These are phyloP conservation scores for Liposcelis brunnea DNA, from an alignment of 2,888 invertebrate genomes.

Conservation along the genomic window DNA sequence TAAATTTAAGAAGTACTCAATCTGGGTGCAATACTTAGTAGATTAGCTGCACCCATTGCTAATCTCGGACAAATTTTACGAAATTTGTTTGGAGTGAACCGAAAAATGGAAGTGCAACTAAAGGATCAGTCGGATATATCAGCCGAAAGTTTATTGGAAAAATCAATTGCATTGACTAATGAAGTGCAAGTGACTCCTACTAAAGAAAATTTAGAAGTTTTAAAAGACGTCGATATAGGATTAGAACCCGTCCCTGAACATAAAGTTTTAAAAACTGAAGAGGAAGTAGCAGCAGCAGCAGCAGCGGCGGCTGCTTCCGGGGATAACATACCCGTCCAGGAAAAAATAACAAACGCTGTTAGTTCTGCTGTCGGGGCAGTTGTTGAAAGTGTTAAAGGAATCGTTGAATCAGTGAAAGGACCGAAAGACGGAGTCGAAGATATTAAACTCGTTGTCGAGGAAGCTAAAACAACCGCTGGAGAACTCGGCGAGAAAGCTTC, in stretches of 20 bases:
- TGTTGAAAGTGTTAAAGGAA: slow-evolving; percentile 3
- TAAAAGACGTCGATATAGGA: not conserved
- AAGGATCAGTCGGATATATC: not conserved
- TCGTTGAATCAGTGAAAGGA: slow-evolving; percentile 1
- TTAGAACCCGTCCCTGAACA: slow-evolving; percentile 1
- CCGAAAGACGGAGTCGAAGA: not conserved
- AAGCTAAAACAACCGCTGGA: too few relatives aligned
- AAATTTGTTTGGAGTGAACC: too few relatives aligned
- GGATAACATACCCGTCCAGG: not conserved
- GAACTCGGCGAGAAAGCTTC: too few relatives aligned
- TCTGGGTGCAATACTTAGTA: too few relatives aligned
- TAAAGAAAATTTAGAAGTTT: not conserved
- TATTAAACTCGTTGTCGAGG: not conserved
- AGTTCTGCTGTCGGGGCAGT: slow-evolving; percentile 5
- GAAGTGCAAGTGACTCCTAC: slow-evolving; percentile 1
- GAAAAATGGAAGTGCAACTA: not conserved
- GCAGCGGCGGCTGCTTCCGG: too few relatives aligned
- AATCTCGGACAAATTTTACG: too few relatives aligned
- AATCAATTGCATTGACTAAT: slow-evolving; percentile 3
- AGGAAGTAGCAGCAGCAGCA: too few relatives aligned
- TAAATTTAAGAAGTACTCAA: too few relatives aligned
- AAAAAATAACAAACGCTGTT: not conserved
- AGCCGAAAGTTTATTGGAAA: not conserved
- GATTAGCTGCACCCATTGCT: too few relatives aligned
- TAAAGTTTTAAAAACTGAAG: not conserved